Evolutionary conservation across 2,797 vertebrate genomes (phyloP).

Genomic region (Onychomys leucogaster): DNA sequence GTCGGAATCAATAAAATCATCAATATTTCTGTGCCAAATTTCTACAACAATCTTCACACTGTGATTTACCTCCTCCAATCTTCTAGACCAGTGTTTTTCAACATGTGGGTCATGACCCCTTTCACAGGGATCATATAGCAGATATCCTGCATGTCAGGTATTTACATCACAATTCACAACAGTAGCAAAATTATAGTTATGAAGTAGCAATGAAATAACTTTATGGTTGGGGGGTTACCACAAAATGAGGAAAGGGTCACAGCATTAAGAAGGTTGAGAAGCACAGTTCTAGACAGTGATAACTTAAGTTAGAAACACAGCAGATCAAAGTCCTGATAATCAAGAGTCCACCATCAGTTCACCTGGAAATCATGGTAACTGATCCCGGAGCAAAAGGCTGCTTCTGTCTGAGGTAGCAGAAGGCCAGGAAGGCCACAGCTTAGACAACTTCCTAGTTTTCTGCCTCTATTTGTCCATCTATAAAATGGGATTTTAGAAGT

Average conservation of each 20-base stretch:
- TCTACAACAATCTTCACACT: background rate
- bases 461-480: background rate
- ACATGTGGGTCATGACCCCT: background rate
- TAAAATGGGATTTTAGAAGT: background rate
- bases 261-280: background rate
- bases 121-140: background rate
- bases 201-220: background rate
- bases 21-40: background rate
- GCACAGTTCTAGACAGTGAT: background rate
- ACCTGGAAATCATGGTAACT: background rate
- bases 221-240: background rate
- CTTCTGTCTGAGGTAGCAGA: background rate
- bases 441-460: background rate
- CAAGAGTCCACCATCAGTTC: background rate
- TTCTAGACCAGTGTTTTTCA: background rate
- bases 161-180: background rate
- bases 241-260: background rate
- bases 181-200: background rate
- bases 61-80: background rate
- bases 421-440: background rate
- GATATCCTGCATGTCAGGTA: background rate
- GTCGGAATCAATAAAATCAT: background rate
- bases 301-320: background rate
- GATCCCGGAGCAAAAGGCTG: background rate
- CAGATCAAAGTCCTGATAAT: conserved; percentile 13